These are phyloP conservation scores for Colius striatus DNA, from an alignment of 2,113 vertebrate species.

Conservation along the genomic window DNA sequence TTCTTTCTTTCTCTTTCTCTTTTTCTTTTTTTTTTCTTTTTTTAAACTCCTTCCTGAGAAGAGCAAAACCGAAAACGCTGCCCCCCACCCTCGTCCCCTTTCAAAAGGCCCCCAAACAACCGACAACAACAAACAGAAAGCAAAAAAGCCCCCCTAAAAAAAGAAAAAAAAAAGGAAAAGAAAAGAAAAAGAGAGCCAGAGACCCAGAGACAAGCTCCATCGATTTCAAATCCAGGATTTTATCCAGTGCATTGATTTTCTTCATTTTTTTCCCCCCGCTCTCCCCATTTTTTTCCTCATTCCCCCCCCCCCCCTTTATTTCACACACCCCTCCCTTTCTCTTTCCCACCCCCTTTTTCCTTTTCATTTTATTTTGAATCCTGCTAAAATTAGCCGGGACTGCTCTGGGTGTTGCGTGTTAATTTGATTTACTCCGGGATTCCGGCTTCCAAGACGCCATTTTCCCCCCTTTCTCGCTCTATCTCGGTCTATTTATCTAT, in stretches of 20 bases:
- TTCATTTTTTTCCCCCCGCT: not conserved
- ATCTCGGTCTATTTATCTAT: slow-evolving; percentile 55
- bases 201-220: not conserved
- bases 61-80: slow-evolving; percentile 44
- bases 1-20: not conserved
- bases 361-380: slow-evolving; percentile 8
- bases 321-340: too few species aligned
- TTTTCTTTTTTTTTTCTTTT: not conserved
- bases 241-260: not conserved
- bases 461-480: slow-evolving; percentile 59
- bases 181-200: not conserved
- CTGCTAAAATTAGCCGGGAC: slow-evolving; percentile 70
- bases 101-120: not conserved
- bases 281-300: too few species aligned
- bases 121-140: not conserved
- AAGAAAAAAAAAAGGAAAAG: not conserved
- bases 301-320: not conserved
- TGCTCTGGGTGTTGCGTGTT: slow-evolving; percentile 52
- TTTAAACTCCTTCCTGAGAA: slow-evolving; percentile 30
- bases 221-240: slow-evolving; percentile 30
- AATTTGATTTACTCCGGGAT: slow-evolving; percentile 74
- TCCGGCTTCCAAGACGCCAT: slow-evolving; percentile 76
- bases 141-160: not conserved
- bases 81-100: not conserved
- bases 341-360: not conserved